Conservation (phyloP, 1,140 invertebrate species). For the Schlechtendalia chinensis region DNA sequence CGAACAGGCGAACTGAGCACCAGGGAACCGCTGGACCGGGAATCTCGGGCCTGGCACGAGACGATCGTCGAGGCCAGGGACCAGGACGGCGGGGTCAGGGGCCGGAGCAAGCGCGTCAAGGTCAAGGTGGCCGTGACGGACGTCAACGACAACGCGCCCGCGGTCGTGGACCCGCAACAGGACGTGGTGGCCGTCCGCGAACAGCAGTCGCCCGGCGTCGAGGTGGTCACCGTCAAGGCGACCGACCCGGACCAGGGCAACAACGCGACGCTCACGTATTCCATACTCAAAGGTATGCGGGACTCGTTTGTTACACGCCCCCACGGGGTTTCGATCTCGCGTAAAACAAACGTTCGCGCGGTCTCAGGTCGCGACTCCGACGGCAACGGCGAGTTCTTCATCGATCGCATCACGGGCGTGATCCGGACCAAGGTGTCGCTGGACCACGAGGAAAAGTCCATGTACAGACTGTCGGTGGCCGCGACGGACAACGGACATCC, state of each 20-base stretch:
- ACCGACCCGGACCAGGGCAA: slow-evolving; percentile 82
- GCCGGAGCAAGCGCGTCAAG: slow-evolving; percentile 69
- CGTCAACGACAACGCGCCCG: slow-evolving; percentile 87
- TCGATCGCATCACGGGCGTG: slow-evolving; percentile 80
- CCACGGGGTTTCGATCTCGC: too few relatives aligned
- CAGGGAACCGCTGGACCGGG: slow-evolving; percentile 77
- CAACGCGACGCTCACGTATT: slow-evolving; percentile 85
- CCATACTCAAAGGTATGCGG: slow-evolving; percentile 70
- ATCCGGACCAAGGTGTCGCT: slow-evolving; percentile 82
- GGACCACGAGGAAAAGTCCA: slow-evolving; percentile 85
- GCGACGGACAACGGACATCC: slow-evolving; percentile 84
- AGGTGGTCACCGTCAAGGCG: slow-evolving; percentile 81
- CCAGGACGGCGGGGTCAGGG: slow-evolving; percentile 68
- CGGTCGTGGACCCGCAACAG: slow-evolving; percentile 83
- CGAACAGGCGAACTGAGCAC: slow-evolving; percentile 84
- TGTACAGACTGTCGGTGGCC: slow-evolving; percentile 80
- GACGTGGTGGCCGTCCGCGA: slow-evolving; percentile 83
- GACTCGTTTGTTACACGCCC: too few relatives aligned
- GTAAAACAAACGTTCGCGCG: too few relatives aligned
- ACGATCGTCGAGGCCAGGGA: slow-evolving; percentile 82
- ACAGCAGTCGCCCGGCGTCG: slow-evolving; percentile 80
- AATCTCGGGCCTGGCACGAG: slow-evolving; percentile 73
- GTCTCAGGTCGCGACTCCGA: slow-evolving; percentile 71
- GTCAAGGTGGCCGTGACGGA: slow-evolving; percentile 75
- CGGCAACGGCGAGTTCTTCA: slow-evolving; percentile 78